These are phyloP conservation scores for Euleptes europaea DNA, from an alignment of 2,113 vertebrate genomes.

Conservation along the genomic window DNA sequence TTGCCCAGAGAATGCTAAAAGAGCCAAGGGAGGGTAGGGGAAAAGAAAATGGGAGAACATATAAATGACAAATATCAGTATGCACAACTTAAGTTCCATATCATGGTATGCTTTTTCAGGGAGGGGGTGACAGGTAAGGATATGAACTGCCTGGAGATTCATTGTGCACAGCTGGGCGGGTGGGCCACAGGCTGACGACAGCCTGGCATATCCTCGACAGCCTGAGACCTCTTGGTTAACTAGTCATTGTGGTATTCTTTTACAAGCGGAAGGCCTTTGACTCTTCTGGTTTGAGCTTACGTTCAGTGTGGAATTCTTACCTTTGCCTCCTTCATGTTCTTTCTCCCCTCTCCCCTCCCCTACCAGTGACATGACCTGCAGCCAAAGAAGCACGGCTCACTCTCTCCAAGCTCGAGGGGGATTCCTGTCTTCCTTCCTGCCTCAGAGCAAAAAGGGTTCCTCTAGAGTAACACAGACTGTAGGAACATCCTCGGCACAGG, in stretches of 20 bases:
- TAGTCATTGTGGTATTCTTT: neutral
- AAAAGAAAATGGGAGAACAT: too few species aligned
- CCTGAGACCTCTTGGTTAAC: neutral
- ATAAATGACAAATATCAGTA: too few species aligned
- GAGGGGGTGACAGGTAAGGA: too few species aligned
- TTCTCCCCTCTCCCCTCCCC: neutral
- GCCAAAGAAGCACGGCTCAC: slow-evolving; percentile 80
- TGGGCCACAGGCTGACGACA: neutral
- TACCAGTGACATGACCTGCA: slow-evolving; percentile 89
- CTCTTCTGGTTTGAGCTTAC: neutral
- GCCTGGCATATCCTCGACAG: neutral
- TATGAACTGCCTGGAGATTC: neutral
- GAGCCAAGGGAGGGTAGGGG: too few species aligned
- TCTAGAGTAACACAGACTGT: slow-evolving; percentile 66
- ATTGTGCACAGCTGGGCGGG: neutral
- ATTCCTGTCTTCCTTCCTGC: slow-evolving; percentile 90
- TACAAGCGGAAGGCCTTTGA: neutral
- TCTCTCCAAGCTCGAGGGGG: slow-evolving; percentile 83
- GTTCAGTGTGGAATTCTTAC: neutral
- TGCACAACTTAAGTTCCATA: too few species aligned
- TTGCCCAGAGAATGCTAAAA: too few species aligned
- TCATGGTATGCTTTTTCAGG: too few species aligned
- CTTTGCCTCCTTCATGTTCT: neutral
- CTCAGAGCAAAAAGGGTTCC: slow-evolving; percentile 84
- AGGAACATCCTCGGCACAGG: slow-evolving; percentile 78